Conservation (phyloP, 2,113 vertebrate species). For the Piaya cayana region DNA sequence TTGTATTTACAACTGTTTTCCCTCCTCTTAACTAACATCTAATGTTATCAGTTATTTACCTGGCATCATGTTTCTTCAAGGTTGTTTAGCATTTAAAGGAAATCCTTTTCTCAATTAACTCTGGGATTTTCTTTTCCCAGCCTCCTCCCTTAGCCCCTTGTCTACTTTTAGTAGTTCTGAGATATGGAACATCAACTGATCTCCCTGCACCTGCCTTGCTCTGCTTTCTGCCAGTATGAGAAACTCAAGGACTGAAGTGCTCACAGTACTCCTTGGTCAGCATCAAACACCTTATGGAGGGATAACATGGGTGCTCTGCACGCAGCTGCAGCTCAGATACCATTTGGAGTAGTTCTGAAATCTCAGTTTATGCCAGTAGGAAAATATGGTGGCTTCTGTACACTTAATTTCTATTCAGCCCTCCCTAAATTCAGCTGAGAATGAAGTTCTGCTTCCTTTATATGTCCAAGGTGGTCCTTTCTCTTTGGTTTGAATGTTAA, state of each 20-base stretch:
- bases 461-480: background rate
- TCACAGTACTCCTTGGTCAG: background rate
- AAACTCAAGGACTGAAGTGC: background rate
- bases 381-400: background rate
- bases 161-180: background rate
- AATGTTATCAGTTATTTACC: background rate
- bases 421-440: background rate
- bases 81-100: conserved; percentile 12
- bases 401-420: background rate
- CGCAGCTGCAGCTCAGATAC: background rate
- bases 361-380: background rate
- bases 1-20: background rate
- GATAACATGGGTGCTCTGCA: background rate
- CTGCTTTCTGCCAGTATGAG: background rate
- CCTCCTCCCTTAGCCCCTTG: accelerated
- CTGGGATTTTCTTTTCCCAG: background rate
- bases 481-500: background rate
- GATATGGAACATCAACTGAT: background rate
- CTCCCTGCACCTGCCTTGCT: background rate
- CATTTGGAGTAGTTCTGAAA: background rate
- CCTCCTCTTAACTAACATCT: background rate
- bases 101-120: background rate
- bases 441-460: background rate
- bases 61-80: background rate
- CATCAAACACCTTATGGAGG: background rate